phyloP scores from a whole-genome alignment of 2,113 vertebrate genomes.

The Pelusios castaneus region DNA sequence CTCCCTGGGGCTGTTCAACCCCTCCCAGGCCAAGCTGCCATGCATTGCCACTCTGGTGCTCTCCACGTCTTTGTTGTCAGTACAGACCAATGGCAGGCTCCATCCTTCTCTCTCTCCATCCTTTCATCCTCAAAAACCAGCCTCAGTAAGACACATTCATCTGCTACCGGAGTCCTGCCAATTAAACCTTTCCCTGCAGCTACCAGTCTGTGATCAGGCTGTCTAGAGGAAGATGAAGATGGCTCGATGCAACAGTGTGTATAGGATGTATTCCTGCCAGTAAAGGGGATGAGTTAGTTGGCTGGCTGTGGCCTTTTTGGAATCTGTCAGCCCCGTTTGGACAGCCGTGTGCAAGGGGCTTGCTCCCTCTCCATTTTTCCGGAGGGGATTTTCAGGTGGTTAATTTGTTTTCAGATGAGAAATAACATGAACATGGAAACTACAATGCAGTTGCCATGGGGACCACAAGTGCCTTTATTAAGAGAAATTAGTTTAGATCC shows the following conservation, averaged over 20 bases:
- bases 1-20: neutral
- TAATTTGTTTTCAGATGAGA: neutral
- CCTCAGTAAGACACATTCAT: neutral
- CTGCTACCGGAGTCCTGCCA: conserved; percentile 41
- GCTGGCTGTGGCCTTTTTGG: neutral
- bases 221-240: neutral
- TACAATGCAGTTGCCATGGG: conserved; percentile 8
- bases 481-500: conserved; percentile 64
- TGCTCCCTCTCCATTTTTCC: neutral
- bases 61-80: neutral
- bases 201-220: neutral
- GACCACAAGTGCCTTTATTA: conserved; percentile 57
- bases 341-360: rapidly evolving
- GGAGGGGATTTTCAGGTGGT: neutral
- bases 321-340: neutral
- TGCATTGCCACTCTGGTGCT: neutral
- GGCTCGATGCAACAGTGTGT: neutral
- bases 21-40: neutral
- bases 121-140: neutral
- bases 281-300: neutral
- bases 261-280: too few species aligned
- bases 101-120: neutral
- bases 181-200: conserved; percentile 30
- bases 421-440: neutral
- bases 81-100: neutral